A percentile compares a stretch with the other conserved stretches of the same genome.
These are phyloP conservation scores for Drosophila tsacasi DNA, from an alignment of 1,140 invertebrate genomes.

Conservation along the genomic window DNA sequence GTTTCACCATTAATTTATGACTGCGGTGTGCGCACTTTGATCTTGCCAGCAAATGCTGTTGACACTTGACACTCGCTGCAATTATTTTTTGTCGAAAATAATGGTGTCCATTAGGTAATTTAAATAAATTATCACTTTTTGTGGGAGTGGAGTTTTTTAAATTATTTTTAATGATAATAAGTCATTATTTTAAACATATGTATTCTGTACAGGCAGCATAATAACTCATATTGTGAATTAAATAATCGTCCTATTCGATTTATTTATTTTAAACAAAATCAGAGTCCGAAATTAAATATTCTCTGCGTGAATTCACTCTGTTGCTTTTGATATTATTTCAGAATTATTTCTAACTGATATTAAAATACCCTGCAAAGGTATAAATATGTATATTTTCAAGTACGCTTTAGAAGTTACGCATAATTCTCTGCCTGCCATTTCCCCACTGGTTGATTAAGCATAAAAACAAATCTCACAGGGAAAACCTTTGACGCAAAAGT, in stretches of 20 bases:
- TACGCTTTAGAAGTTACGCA: neutral
- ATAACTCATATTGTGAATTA: neutral
- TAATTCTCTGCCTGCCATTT: neutral
- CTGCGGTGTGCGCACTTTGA: conserved; percentile 35
- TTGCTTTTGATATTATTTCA: no score
- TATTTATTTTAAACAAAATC: no score
- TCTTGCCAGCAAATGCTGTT: conserved; percentile 28
- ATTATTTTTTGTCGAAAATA: neutral
- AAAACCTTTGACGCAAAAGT: conserved; percentile 37
- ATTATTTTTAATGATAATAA: neutral
- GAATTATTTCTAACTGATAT: no score
- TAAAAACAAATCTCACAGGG: conserved; percentile 30
- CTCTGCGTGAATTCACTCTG: neutral
- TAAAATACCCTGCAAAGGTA: no score
- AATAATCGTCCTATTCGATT: neutral
- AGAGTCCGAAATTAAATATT: no score
- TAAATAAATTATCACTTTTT: conserved; percentile 3
- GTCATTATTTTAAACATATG: neutral
- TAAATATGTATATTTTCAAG: no score
- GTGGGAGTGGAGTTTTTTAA: neutral
- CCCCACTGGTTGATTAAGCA: conserved; percentile 26
- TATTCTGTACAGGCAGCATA: no score
- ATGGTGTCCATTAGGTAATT: conserved; percentile 17
- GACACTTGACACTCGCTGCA: conserved; percentile 30
- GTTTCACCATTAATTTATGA: conserved; percentile 49